Base-by-base conservation (phyloP, 2,888 invertebrate genomes). In the Muschampia plurimacula region DNA sequence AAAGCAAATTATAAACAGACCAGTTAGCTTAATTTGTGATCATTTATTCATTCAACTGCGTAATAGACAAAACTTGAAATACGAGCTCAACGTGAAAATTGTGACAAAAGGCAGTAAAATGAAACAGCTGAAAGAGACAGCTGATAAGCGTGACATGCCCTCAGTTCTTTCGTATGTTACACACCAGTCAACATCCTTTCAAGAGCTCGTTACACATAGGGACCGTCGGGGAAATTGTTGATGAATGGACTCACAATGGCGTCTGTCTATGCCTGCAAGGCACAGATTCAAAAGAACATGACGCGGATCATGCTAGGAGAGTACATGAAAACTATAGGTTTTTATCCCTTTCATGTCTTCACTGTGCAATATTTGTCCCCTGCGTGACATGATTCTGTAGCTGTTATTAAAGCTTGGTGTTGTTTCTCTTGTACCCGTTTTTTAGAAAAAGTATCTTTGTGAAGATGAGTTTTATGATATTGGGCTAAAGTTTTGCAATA, bases 121-220 rank as follows among this genome's bases (percentile, higher is more conserved):
- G 63, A 63, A 41, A 8, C 13, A 64, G 64, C 49, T 67, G 52
- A 67, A 67, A 67, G 63, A 72, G 67, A 67, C 63, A 55, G 60
- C 36, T 52, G 72, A 41, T 63, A 72, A 62, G 62, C 41, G 39
- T 41, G 55, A 59, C 60, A 49, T 46, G 6, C 69, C 41, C 62
- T 32, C 71, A 67, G 71, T 72, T 52, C 65, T 66, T 71, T 65
- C 71, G 52, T 41, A 63, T 62, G 72, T 67, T 32, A 72, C 67
- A 69, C 55, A 67, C 62, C 67, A 67, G 72, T 67, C 72, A 72
- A 67, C 72, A 72, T 67, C 67, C 72, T 72, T 72, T 72, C 62
- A 63, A 67, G 57, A 67, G 67, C 67, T 72, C 72, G 67, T 67
- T 36, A 63, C 67, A 72, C 72, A 49, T 71, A 67, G 72, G 72